Evolutionary conservation across 1,140 invertebrate species (phyloP).

Genomic region (Stenopsyche tienmushanensis): DNA sequence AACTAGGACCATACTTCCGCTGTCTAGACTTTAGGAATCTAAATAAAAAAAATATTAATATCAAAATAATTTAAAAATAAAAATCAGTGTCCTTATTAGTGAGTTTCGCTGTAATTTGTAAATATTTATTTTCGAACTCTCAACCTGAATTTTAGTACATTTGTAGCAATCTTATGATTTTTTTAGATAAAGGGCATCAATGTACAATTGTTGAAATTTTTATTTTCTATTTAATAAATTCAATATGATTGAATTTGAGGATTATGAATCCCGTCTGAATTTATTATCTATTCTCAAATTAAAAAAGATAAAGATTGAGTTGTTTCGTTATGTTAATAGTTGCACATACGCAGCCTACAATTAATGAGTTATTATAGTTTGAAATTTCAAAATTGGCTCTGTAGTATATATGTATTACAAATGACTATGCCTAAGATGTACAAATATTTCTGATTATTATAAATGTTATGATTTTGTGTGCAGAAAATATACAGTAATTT

Average conservation of each 20-base stretch:
- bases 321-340: too few relatives aligned
- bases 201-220: neutral
- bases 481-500: neutral
- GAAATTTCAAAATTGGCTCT: constrained; percentile 1
- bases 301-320: neutral
- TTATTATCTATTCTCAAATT: neutral
- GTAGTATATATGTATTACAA: constrained; percentile 11
- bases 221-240: neutral
- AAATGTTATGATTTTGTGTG: neutral
- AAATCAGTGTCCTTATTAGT: too few relatives aligned
- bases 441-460: constrained; percentile 20
- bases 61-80: too few relatives aligned
- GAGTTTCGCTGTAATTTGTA: too few relatives aligned
- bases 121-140: too few relatives aligned
- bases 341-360: too few relatives aligned
- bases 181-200: too few relatives aligned
- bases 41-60: too few relatives aligned
- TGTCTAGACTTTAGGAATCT: too few relatives aligned
- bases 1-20: too few relatives aligned
- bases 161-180: too few relatives aligned
- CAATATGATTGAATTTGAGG: neutral
- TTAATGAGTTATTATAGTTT: constrained; percentile 18
- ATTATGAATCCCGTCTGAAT: neutral
- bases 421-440: constrained; percentile 19
- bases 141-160: too few relatives aligned